Conservation (phyloP, 2,797 vertebrate species). For the Florisuga fusca region DNA sequence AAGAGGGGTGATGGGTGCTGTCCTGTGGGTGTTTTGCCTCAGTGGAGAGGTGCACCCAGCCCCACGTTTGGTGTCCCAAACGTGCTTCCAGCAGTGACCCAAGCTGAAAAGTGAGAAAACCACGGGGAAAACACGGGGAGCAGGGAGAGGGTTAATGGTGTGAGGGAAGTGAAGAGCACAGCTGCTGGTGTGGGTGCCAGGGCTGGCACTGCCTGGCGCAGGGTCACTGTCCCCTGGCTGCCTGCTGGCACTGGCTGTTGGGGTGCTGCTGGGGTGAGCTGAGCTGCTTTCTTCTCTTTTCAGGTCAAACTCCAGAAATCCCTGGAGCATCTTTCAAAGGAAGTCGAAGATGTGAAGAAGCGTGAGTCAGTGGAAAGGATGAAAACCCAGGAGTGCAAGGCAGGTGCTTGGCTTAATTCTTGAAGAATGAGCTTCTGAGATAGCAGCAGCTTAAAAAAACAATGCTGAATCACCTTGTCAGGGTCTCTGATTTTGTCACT, state of each 20-base stretch:
- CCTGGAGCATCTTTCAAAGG: slow-evolving; percentile 30
- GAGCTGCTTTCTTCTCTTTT: not conserved
- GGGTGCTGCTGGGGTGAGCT: not conserved
- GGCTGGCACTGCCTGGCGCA: not conserved
- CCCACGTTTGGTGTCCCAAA: accelerated
- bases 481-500: not conserved
- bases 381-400: slow-evolving; percentile 69
- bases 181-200: not conserved
- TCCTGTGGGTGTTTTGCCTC: accelerated
- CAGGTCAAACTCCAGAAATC: slow-evolving; percentile 61
- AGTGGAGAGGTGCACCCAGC: not conserved
- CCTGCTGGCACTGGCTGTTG: not conserved
- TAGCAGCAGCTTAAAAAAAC: not conserved
- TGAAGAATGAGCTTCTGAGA: not conserved
- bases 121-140: accelerated
- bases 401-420: slow-evolving; percentile 33
- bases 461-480: not conserved
- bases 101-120: not conserved
- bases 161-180: not conserved
- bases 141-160: not conserved
- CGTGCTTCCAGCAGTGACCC: not conserved
- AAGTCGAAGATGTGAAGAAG: slow-evolving; percentile 29
- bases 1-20: not conserved
- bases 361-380: not conserved
- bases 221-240: not conserved